Evolutionary conservation across 2,888 invertebrate genomes (phyloP).

Genomic region (Sinotaia quadrata): DNA sequence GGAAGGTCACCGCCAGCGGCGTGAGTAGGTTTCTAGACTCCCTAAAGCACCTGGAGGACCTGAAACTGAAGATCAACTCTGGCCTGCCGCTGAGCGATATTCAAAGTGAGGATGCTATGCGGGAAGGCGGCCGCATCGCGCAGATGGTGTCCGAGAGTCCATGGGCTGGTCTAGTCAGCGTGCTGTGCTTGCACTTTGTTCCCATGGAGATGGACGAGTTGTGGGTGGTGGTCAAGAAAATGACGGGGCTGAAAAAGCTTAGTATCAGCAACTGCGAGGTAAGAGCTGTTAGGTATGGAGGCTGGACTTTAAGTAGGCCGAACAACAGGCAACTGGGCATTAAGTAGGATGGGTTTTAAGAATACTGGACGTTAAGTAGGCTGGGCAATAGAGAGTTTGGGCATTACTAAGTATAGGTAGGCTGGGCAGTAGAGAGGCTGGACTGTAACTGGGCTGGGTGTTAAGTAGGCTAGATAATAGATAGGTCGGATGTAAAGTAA

Average conservation of each 20-base stretch:
- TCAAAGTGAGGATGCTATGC: conserved; percentile 53
- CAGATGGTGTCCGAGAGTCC: conserved; percentile 37
- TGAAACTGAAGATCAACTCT: conserved; percentile 58
- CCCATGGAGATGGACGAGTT: conserved; percentile 59
- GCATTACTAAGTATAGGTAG: neutral
- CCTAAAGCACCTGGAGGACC: conserved; percentile 42
- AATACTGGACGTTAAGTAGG: neutral
- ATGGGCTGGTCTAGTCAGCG: conserved; percentile 43
- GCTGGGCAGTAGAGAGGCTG: too few species aligned
- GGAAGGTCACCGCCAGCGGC: conserved; percentile 51
- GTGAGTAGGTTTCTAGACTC: conserved; percentile 41
- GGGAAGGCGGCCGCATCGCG: conserved; percentile 47
- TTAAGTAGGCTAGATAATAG: too few species aligned
- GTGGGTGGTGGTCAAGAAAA: conserved; percentile 50
- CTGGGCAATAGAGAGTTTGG: neutral
- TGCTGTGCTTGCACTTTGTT: conserved; percentile 57
- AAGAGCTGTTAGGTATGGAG: conserved; percentile 10
- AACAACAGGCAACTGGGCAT: neutral
- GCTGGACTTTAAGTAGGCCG: neutral
- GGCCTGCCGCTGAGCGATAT: conserved; percentile 49
- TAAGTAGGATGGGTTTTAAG: neutral
- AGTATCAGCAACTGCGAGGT: conserved; percentile 63
- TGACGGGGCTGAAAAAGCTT: conserved; percentile 51
- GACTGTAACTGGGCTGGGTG: too few species aligned
- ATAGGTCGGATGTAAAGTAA: too few species aligned